Conservation (phyloP, 1,140 invertebrate species). For the Temnothorax longispinosus region DNA sequence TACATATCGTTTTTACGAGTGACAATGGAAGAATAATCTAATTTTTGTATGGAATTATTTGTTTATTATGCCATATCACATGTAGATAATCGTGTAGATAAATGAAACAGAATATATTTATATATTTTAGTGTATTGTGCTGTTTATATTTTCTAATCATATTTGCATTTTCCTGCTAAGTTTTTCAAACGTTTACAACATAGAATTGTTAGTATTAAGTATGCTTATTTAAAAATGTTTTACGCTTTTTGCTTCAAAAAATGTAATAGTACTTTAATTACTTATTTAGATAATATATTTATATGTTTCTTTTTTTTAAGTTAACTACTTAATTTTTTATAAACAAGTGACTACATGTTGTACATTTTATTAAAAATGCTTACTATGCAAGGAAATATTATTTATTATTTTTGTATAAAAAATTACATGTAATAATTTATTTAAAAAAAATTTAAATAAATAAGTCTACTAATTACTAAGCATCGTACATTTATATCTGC, state of each 20-base stretch:
- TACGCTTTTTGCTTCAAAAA: neutral
- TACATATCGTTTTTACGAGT: constrained; percentile 73
- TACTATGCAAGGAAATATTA: too few species aligned
- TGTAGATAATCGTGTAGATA: neutral
- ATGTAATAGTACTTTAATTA: neutral
- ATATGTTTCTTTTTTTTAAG: neutral
- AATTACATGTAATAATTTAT: neutral
- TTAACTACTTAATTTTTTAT: neutral
- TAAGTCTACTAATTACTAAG: too few species aligned
- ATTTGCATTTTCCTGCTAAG: neutral
- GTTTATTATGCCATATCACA: neutral
- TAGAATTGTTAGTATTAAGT: neutral
- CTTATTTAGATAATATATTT: neutral
- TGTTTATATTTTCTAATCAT: neutral
- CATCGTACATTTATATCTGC: too few species aligned
- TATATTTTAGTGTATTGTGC: constrained; percentile 12
- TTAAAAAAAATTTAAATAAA: too few species aligned
- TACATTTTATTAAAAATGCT: neutral
- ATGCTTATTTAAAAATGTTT: neutral
- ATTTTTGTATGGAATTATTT: neutral
- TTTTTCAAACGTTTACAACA: neutral
- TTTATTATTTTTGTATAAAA: neutral
- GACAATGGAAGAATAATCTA: constrained; percentile 2
- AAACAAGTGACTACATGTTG: neutral
- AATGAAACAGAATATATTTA: constrained; percentile 3